A percentile compares a stretch with the other conserved stretches of the same genome.
Conservation (phyloP, 2,113 vertebrate genomes). For the Semicossyphus pulcher region DNA sequence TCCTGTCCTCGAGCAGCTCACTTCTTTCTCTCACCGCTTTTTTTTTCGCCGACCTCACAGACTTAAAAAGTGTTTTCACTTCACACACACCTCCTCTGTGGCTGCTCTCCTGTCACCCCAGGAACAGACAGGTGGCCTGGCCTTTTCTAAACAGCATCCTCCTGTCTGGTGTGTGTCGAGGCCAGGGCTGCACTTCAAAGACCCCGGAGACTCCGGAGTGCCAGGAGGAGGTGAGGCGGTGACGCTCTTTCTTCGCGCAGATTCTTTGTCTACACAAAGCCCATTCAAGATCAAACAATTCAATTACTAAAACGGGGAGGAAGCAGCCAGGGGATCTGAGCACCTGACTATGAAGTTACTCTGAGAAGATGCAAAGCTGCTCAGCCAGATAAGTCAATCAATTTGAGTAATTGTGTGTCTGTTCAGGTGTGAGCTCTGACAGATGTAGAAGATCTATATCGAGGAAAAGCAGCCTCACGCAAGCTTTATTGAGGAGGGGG, state of each 20-base stretch:
- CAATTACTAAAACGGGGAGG: constrained; percentile 43
- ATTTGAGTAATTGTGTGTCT: background rate
- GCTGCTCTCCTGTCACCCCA: background rate
- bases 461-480: background rate
- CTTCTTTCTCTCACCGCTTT: background rate
- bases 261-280: constrained; percentile 44
- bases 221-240: constrained; percentile 18
- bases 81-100: background rate
- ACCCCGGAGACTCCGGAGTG: constrained; percentile 14
- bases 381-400: constrained; percentile 12
- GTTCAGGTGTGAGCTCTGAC: background rate
- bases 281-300: constrained; percentile 57
- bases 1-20: constrained; percentile 6
- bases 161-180: constrained; percentile 13
- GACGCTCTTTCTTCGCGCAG: constrained; percentile 8
- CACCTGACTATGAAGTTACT: constrained; percentile 1
- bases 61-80: background rate
- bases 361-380: constrained; percentile 6
- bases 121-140: constrained; percentile 1
- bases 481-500: background rate
- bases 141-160: constrained; percentile 45
- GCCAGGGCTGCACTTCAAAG: constrained; percentile 48
- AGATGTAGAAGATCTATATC: background rate
- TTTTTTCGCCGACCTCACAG: background rate
- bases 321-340: constrained; percentile 8